Evolutionary conservation across 2,113 vertebrate species (phyloP).

Genomic region (Grus americana): DNA sequence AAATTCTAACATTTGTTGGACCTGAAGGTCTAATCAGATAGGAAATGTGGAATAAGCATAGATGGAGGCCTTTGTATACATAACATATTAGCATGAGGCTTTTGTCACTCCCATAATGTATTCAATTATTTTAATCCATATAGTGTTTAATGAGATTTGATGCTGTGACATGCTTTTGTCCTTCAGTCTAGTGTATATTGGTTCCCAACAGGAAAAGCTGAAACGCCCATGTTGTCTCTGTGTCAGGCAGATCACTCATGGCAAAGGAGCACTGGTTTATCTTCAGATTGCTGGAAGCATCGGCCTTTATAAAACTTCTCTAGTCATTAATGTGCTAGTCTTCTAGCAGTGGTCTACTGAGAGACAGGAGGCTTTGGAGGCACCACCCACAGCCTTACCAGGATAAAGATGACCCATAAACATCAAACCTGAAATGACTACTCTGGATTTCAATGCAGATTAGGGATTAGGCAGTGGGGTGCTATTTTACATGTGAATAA

Average conservation of each 20-base stretch:
- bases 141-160: constrained; percentile 34
- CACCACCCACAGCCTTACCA: not conserved
- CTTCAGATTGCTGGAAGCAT: not conserved
- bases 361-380: not conserved
- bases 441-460: constrained; percentile 26
- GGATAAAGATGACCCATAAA: not conserved
- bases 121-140: not conserved
- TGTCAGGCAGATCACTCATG: not conserved
- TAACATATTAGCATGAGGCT: not conserved
- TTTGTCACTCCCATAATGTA: not conserved
- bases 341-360: not conserved
- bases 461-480: not conserved
- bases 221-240: not conserved
- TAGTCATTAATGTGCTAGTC: not conserved
- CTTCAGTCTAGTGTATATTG: not conserved
- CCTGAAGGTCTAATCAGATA: not conserved
- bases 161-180: not conserved
- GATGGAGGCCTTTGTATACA: not conserved
- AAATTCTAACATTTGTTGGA: not conserved
- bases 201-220: not conserved
- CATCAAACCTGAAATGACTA: not conserved
- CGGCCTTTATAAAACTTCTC: not conserved
- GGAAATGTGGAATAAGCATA: not conserved
- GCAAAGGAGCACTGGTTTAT: not conserved
- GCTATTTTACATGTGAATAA: constrained; percentile 25